A percentile compares a stretch with the other conserved stretches of the same genome.
phyloP scores from a whole-genome alignment of 1,140 invertebrate species.

The Hyles vespertilio region DNA sequence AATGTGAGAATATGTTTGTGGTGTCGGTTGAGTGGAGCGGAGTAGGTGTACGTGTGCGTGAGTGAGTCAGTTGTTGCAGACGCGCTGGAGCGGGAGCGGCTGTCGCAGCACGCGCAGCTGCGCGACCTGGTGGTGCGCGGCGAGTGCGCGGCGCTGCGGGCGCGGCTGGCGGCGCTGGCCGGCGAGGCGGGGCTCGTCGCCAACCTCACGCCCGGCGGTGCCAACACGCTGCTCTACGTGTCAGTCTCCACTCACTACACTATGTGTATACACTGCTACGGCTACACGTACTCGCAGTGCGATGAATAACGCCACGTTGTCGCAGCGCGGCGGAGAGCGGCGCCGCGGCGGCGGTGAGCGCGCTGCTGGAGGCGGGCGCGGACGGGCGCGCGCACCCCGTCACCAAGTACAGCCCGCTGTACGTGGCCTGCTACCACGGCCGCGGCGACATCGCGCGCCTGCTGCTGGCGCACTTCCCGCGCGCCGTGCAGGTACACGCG shows the following conservation, averaged over 20 bases:
- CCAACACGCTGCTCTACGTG: constrained; percentile 91
- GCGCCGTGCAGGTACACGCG: constrained; percentile 78
- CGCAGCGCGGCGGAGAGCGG: constrained; percentile 88
- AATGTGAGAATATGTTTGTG: too few species aligned
- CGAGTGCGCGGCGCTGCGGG: constrained; percentile 79
- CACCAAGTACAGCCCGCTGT: constrained; percentile 94
- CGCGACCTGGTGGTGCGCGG: constrained; percentile 84
- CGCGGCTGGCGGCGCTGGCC: constrained; percentile 80
- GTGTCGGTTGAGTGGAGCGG: too few species aligned
- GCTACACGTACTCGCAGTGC: too few species aligned
- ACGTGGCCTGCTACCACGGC: constrained; percentile 93
- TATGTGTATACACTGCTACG: too few species aligned
- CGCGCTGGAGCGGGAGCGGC: constrained; percentile 82
- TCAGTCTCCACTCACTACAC: constrained; percentile 63
- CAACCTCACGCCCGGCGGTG: constrained; percentile 90
- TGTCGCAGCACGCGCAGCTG: constrained; percentile 83
- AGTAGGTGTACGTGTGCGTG: background rate
- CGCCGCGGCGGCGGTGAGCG: constrained; percentile 85
- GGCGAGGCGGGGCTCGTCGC: constrained; percentile 83
- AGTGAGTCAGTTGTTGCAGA: constrained; percentile 67
- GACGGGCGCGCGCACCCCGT: constrained; percentile 91
- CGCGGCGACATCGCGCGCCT: constrained; percentile 87
- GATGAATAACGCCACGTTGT: background rate
- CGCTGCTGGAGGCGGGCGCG: constrained; percentile 88
- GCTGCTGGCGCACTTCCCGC: constrained; percentile 83